A percentile compares a stretch with the other conserved stretches of the same genome.
Evolutionary conservation across 2,888 invertebrate genomes (phyloP).

Genomic region (Germaria angustata): DNA sequence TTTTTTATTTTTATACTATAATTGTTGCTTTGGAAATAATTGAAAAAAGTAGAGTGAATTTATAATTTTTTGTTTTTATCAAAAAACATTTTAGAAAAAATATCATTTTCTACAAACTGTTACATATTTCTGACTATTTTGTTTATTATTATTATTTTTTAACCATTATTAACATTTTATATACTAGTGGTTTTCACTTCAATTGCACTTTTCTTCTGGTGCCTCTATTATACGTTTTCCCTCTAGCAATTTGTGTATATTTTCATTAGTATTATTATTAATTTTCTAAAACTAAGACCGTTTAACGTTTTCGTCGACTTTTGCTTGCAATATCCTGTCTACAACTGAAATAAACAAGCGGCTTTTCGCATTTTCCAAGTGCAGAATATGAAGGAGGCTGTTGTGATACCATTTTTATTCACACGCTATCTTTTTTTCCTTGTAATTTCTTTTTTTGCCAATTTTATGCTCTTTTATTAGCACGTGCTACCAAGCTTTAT

Average conservation of each 20-base stretch:
- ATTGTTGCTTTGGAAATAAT: constrained; percentile 14
- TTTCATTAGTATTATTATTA: constrained; percentile 28
- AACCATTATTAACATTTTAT: constrained; percentile 36
- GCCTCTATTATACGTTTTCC: constrained; percentile 51
- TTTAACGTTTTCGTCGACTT: constrained; percentile 52
- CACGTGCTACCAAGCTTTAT: constrained; percentile 48
- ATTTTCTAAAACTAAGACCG: constrained; percentile 21
- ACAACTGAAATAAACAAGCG: constrained; percentile 72
- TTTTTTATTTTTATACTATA: constrained; percentile 38
- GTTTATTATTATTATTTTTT: not conserved
- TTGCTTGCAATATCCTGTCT: constrained; percentile 75
- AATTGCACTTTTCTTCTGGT: constrained; percentile 4
- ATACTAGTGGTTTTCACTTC: constrained; percentile 20
- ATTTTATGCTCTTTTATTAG: constrained; percentile 24
- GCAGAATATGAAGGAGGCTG: constrained; percentile 39
- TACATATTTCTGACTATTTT: too few relatives aligned
- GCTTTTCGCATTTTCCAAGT: constrained; percentile 38
- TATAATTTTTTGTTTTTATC: not conserved
- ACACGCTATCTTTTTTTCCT: not conserved
- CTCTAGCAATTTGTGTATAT: constrained; percentile 28
- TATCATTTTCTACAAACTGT: too few relatives aligned
- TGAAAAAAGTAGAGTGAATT: not conserved
- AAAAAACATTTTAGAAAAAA: too few relatives aligned
- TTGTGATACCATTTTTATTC: constrained; percentile 13
- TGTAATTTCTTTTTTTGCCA: not conserved